phyloP scores from a whole-genome alignment of 1,140 invertebrate genomes.

The Zaprionus camerounensis region DNA sequence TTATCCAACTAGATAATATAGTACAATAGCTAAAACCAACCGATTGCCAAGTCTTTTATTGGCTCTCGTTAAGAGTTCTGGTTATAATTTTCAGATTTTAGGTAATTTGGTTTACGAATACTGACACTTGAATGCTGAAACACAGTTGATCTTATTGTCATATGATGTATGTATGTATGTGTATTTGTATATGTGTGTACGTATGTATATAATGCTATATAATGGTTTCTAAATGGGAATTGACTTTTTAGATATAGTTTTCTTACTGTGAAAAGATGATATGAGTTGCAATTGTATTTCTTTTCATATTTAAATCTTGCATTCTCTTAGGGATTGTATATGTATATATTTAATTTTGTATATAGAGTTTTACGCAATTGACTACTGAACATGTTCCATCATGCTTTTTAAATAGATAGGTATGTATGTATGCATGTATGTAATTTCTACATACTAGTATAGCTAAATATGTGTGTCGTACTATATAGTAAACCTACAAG shows the following conservation, averaged over 20 bases:
- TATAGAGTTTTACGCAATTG: constrained; percentile 66
- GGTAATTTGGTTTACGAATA: constrained; percentile 82
- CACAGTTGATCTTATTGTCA: constrained; percentile 84
- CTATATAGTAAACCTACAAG: constrained; percentile 55
- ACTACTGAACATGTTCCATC: constrained; percentile 77
- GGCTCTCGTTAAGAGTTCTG: constrained; percentile 50
- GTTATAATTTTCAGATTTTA: constrained; percentile 60
- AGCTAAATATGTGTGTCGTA: constrained; percentile 44
- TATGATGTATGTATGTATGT: constrained; percentile 66
- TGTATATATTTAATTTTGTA: constrained; percentile 33
- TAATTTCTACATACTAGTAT: constrained; percentile 47
- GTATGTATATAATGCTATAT: constrained; percentile 44
- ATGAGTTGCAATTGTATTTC: constrained; percentile 47
- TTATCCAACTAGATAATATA: constrained; percentile 65
- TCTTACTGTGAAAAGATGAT: constrained; percentile 62
- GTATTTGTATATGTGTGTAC: constrained; percentile 33
- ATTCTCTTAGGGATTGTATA: constrained; percentile 55
- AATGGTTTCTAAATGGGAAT: constrained; percentile 56
- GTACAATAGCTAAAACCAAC: constrained; percentile 68
- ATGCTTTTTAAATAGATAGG: constrained; percentile 60
- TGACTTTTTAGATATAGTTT: constrained; percentile 24
- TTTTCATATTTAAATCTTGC: constrained; percentile 39
- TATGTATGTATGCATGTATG: constrained; percentile 40
- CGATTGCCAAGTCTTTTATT: constrained; percentile 26
- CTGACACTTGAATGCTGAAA: constrained; percentile 81